These are phyloP conservation scores for Ganaspis sp. DNA, from an alignment of 1,140 invertebrate genomes.

Conservation along the genomic window DNA sequence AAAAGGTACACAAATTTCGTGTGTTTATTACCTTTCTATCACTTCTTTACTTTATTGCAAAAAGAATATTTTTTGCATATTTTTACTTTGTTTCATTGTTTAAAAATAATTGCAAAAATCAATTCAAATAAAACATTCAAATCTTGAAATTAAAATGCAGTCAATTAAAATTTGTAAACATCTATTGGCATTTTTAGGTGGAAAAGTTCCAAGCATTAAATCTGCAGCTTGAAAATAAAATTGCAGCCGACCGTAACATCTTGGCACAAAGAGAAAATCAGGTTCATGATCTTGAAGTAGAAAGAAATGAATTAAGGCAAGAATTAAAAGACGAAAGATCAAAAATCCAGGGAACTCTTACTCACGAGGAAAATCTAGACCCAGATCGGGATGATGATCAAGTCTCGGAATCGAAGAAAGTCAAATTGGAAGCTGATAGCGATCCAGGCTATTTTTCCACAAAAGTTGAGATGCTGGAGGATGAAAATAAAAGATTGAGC, in stretches of 20 bases:
- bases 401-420: constrained; percentile 73
- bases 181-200: constrained; percentile 44
- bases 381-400: constrained; percentile 77
- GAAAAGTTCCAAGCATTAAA: constrained; percentile 63
- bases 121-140: too few relatives aligned
- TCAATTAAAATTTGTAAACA: constrained; percentile 22
- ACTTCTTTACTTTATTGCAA: constrained; percentile 29
- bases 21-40: too few relatives aligned
- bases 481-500: constrained; percentile 67
- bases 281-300: constrained; percentile 53
- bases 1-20: too few relatives aligned
- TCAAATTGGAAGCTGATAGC: constrained; percentile 61
- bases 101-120: too few relatives aligned
- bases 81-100: too few relatives aligned
- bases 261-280: constrained; percentile 57
- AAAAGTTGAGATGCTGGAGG: constrained; percentile 63
- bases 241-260: constrained; percentile 47
- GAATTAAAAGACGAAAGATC: constrained; percentile 60
- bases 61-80: too few relatives aligned
- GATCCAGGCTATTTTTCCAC: constrained; percentile 52
- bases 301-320: constrained; percentile 56
- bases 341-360: constrained; percentile 57
- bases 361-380: constrained; percentile 56
- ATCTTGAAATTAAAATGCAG: too few relatives aligned
- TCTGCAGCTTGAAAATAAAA: constrained; percentile 52